Evolutionary conservation across 2,888 invertebrate genomes (phyloP), one percentile per base, ranked within the genome.

Genomic region (Plusia festucae): DNA sequence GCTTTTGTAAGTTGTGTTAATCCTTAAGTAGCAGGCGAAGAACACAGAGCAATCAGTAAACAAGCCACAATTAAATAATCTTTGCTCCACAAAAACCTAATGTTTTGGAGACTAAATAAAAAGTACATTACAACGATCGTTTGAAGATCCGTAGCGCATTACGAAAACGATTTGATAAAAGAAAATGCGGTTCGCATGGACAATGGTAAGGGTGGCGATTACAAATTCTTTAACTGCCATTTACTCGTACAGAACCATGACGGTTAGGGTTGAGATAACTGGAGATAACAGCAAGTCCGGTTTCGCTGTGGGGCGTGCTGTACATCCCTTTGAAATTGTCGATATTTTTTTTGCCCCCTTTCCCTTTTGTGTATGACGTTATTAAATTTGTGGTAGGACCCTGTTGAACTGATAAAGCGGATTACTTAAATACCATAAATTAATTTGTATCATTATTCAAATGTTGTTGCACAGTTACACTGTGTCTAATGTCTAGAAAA

Each of bases 211-310:
- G 54, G 8, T 51, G 46, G 15, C 53, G 53, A 76, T 75, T 65
- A 61, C 30, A 55, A 56, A 22, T 49, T 18, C 34, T 51, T 40
- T 69, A 40, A 61, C 46, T 52, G 64, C 7, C 40, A 53, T 44
- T 65, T 46, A 34, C 16, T 49, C 18, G 44, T 52, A 6, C 20
- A 5, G 40, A 46, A 40, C 46, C 44, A 53, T 46, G 49, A 6
- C 61, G 9, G 16, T 57, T 60, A 15, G 40, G 13, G n/a, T 24
- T 24, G 5, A 58, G 78, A 77, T 73, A 73, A 62, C 52, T 11
- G 20, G 32, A 20, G 40, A 71, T 61, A 54, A 65, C n/a, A 13
- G 11, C 16, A 58, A n/a, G 27, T 62, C 51, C 59, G 66, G 61
- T 57, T 27, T 72, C 11, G 40, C 53, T 24, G 22, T 5, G 8